phyloP scores from a whole-genome alignment of 2,113 vertebrate species.

The Tenebrosternarchus preto region DNA sequence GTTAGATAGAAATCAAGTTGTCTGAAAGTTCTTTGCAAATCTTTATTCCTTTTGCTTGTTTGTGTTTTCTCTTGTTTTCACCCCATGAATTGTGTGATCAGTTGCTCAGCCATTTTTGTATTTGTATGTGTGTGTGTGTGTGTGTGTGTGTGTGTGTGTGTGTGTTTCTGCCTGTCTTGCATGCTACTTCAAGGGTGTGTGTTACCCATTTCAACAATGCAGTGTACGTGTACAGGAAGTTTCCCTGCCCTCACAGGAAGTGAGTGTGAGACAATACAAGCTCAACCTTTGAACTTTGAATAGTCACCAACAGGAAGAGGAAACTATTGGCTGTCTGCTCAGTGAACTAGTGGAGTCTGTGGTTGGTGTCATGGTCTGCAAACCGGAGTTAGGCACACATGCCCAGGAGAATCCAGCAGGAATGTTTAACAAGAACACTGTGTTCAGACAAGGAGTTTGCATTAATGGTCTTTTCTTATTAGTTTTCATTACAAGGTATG shows the following conservation, averaged over 20 bases:
- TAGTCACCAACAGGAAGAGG: slow-evolving; percentile 20
- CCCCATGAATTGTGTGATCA: background rate
- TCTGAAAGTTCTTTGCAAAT: background rate
- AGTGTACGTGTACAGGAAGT: slow-evolving; percentile 42
- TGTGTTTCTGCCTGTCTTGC: slow-evolving; percentile 14
- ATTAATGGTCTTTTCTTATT: background rate
- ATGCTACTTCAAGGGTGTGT: slow-evolving; percentile 30
- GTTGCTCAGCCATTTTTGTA: background rate
- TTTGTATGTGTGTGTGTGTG: background rate
- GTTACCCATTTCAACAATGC: slow-evolving; percentile 40
- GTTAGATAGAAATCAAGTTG: background rate
- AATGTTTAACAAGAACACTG: background rate
- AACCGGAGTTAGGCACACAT: background rate
- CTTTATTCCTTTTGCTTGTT: slow-evolving; percentile 4
- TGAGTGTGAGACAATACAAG: slow-evolving; percentile 49
- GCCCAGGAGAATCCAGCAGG: background rate
- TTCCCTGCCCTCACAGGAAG: slow-evolving; percentile 28
- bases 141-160: background rate
- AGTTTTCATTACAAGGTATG: too few relatives aligned
- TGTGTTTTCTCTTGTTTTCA: background rate
- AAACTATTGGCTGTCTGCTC: slow-evolving; percentile 25
- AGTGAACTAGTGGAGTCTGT: background rate
- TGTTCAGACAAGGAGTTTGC: background rate
- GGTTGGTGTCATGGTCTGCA: background rate
- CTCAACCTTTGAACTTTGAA: slow-evolving; percentile 42